Evolutionary conservation across 1,140 invertebrate genomes (phyloP), one percentile per base, ranked within the genome.

Genomic region (Pachypsylla venusta): DNA sequence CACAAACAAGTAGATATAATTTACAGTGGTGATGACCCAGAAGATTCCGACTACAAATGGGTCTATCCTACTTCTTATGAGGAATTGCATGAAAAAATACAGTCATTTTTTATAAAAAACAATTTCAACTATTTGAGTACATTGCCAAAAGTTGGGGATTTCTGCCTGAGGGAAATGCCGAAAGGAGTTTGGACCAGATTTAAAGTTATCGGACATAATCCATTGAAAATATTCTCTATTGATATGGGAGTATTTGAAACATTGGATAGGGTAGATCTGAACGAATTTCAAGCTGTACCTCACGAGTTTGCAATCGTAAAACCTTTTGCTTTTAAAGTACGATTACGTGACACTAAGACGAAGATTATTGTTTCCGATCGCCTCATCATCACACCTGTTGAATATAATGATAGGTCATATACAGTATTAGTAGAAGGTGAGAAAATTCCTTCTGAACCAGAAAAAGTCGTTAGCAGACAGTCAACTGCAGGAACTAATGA

Each of bases 201-300:
- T 24, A 16, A 19, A 16, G 56, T 57, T 14, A n/a, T 57, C 4
- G 19, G 14, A 16, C 4, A 12, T 13, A 24, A 57, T 19, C 56
- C 56, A n/a, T 42, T 57, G 28, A 57, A 4, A 22, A 13, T 57
- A 7, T 57, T 39, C n/a, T 40, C 25, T 25, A 19, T 40, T 19
- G 56, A 57, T 40, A 30, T 39, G n/a, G 56, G 56, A 39, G 22
- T 24, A 19, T 14, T 28, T 13, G 56, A 57, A 40, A 19, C 22
- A 19, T n/a, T n/a, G 4, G 22, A 19, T 48, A 5, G n/a, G n/a
- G n/a, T n/a, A n/a, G n/a, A n/a, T 48, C 22, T 48, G 16, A 4
- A 48, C 16, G 42, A 48, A 5, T n/a, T 48, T n/a, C 16, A 48
- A 19, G n/a, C 42, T 10, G 4, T 48, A 22, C 42, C 42, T 22